A percentile compares a stretch with the other conserved stretches of the same genome.
phyloP scores from a whole-genome alignment of 2,113 vertebrate species.

The Trochalopteron elliotii region DNA sequence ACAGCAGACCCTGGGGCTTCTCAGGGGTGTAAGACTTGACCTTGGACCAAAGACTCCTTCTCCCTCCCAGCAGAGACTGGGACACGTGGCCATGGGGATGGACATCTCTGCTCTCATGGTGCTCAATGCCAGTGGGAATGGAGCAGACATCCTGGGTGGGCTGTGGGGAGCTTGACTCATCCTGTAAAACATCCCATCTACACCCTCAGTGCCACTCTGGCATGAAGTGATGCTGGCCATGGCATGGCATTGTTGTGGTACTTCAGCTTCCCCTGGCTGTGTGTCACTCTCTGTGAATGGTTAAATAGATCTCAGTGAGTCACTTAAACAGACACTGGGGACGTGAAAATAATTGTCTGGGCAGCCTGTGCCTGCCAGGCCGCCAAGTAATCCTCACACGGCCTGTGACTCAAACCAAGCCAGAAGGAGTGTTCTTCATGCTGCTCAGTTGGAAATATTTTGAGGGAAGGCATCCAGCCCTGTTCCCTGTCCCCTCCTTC shows the following conservation, averaged over 20 bases:
- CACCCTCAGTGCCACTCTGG: neutral
- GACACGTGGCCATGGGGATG: neutral
- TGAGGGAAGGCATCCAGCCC: neutral
- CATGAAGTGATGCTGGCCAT: rapidly evolving
- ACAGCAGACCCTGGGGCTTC: neutral
- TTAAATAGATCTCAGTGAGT: constrained; percentile 27
- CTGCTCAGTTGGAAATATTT: neutral
- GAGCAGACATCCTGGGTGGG: neutral
- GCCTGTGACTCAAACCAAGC: constrained; percentile 29
- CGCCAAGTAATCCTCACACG: neutral
- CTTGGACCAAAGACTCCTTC: neutral
- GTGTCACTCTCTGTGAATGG: neutral
- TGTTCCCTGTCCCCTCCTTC: rapidly evolving
- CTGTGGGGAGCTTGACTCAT: neutral
- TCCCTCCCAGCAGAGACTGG: neutral
- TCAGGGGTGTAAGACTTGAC: rapidly evolving
- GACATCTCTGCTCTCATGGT: neutral
- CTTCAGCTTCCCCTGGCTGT: neutral
- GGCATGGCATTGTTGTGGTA: neutral
- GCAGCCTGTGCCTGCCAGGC: constrained; percentile 35
- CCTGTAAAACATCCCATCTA: neutral
- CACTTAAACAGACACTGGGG: constrained; percentile 12
- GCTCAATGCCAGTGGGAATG: neutral
- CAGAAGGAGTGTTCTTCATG: neutral
- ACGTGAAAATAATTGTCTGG: constrained; percentile 53